These are phyloP conservation scores for Trichopoda pennipes DNA, from an alignment of 2,888 invertebrate species.

Conservation along the genomic window DNA sequence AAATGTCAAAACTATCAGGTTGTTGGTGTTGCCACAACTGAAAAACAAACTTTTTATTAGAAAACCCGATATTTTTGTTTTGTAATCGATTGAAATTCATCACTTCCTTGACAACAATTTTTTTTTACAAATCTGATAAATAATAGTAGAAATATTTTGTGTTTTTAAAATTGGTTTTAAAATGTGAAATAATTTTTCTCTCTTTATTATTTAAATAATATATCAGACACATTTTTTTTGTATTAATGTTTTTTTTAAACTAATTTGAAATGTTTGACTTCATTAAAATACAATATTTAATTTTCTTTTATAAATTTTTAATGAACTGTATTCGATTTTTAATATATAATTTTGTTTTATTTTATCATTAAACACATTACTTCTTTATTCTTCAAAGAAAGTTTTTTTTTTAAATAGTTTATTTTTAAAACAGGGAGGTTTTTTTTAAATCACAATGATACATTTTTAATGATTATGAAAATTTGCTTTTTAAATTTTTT, in stretches of 20 bases:
- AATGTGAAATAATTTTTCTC: slow-evolving; percentile 57
- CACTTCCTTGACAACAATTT: too few relatives aligned
- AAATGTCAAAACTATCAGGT: too few relatives aligned
- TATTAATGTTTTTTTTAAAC: slow-evolving; percentile 44
- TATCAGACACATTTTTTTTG: slow-evolving; percentile 57
- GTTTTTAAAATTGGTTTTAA: neutral
- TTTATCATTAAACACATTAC: slow-evolving; percentile 20
- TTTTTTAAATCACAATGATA: slow-evolving; percentile 60
- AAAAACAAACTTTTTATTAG: too few relatives aligned
- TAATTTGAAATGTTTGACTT: slow-evolving; percentile 32
- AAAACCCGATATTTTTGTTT: too few relatives aligned
- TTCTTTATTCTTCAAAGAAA: slow-evolving; percentile 19
- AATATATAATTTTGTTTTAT: slow-evolving; percentile 11
- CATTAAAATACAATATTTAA: slow-evolving; percentile 39
- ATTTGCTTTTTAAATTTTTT: neutral
- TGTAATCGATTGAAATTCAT: too few relatives aligned
- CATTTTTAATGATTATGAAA: slow-evolving; percentile 40
- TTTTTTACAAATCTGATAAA: too few relatives aligned
- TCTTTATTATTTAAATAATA: slow-evolving; percentile 58
- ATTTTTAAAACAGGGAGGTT: slow-evolving; percentile 47
- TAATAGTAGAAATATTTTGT: too few relatives aligned
- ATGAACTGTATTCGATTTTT: slow-evolving; percentile 43
- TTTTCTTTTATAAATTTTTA: slow-evolving; percentile 36
- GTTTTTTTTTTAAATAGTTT: slow-evolving; percentile 2
- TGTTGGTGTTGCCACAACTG: too few relatives aligned